phyloP scores from a whole-genome alignment of 2,113 vertebrate species.

The Microcebus murinus region DNA sequence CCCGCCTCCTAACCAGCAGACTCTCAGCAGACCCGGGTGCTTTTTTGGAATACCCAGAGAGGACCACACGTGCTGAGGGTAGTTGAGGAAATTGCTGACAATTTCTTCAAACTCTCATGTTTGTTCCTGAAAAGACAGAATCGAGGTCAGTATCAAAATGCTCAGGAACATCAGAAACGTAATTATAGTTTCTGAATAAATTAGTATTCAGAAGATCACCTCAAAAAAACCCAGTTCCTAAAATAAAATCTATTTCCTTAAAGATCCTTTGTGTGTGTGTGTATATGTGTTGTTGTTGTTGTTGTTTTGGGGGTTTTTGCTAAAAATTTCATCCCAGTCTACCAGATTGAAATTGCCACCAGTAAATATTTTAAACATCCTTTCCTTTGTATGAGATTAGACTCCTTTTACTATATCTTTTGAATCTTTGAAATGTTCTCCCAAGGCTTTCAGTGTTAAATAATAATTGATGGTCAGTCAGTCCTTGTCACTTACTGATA shows the following conservation, averaged over 20 bases:
- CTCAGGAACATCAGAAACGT: neutral
- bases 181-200: neutral
- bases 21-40: neutral
- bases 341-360: neutral
- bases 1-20: neutral
- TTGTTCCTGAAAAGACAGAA: neutral
- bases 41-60: neutral
- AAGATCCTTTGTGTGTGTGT: neutral
- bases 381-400: neutral
- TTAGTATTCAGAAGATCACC: neutral
- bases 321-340: neutral
- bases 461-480: neutral
- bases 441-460: constrained; percentile 16
- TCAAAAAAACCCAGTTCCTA: neutral
- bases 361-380: neutral
- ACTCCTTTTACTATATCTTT: neutral
- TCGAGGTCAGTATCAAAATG: neutral
- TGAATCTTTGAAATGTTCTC: neutral
- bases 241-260: neutral
- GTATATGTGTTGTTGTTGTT: neutral
- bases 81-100: neutral
- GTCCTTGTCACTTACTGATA: neutral
- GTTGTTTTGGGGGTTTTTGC: neutral
- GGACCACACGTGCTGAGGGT: neutral
- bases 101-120: neutral